Evolutionary conservation across 2,888 invertebrate genomes (phyloP).

Genomic region (Hemithea aestivaria): DNA sequence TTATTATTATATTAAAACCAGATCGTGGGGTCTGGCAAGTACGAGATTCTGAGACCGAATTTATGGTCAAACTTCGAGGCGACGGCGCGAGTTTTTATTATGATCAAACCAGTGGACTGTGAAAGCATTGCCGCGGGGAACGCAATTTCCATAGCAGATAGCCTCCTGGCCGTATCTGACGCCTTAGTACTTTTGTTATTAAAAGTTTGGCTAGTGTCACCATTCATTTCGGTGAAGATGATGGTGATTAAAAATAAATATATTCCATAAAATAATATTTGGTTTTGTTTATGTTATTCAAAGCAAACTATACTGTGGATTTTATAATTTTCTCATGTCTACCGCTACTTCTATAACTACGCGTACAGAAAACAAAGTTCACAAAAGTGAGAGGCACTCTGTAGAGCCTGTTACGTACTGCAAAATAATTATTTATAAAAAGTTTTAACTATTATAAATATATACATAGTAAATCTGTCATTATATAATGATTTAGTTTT

Average conservation of each 20-base stretch:
- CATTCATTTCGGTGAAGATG: slow-evolving; percentile 3
- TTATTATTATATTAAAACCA: slow-evolving; percentile 76
- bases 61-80: slow-evolving; percentile 80
- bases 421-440: too few species aligned
- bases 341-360: too few species aligned
- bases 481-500: too few species aligned
- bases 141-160: slow-evolving; percentile 66
- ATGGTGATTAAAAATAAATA: slow-evolving; percentile 9
- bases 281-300: too few species aligned
- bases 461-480: too few species aligned
- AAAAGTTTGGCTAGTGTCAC: slow-evolving; percentile 50
- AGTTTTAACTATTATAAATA: too few species aligned
- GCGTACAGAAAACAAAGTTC: too few species aligned
- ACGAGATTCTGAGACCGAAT: slow-evolving; percentile 69
- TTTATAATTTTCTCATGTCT: too few species aligned
- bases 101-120: slow-evolving; percentile 80
- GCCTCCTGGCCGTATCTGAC: slow-evolving; percentile 73
- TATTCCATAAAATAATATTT: too few species aligned
- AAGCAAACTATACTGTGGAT: too few species aligned
- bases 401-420: too few species aligned
- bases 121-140: slow-evolving; percentile 76
- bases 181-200: slow-evolving; percentile 71
- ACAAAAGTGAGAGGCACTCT: too few species aligned
- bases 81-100: slow-evolving; percentile 80
- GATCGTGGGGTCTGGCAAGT: slow-evolving; percentile 61